Percentiles rank a stretch among this genome's conserved stretches.
phyloP scores from a whole-genome alignment of 2,113 vertebrate genomes.

The Trogon melanurus region DNA sequence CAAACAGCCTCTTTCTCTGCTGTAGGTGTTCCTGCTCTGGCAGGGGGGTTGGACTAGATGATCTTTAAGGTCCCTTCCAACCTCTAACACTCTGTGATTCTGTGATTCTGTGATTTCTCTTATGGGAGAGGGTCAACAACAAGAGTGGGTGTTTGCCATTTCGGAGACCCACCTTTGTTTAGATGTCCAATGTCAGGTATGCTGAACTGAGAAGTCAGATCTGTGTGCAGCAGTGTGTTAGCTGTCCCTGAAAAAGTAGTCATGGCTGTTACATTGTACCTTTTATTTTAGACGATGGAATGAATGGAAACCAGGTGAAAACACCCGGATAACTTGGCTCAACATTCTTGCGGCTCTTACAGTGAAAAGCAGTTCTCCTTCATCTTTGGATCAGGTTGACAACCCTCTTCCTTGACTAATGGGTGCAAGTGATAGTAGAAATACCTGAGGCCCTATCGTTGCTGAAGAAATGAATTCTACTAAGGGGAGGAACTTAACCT shows the following conservation, averaged over 20 bases:
- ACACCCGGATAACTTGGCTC: neutral
- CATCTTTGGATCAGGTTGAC: neutral
- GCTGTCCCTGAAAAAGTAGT: neutral
- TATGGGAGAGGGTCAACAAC: neutral
- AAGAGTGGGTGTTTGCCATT: neutral
- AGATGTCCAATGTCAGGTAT: neutral
- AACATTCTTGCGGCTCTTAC: neutral
- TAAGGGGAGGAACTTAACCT: neutral
- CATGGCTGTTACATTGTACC: fast-evolving
- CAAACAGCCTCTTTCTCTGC: neutral
- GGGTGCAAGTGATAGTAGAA: neutral
- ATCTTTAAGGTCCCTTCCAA: no score
- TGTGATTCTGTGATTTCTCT: no score
- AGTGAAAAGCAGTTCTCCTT: neutral
- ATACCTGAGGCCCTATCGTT: neutral
- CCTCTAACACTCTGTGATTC: no score
- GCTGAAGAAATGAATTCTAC: neutral
- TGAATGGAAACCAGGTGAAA: neutral
- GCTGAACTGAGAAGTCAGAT: neutral
- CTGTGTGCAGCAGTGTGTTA: neutral
- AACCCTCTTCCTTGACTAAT: neutral
- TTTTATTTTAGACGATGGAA: neutral
- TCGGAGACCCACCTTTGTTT: neutral
- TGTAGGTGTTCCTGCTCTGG: no score
- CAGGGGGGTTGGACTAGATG: no score